Percentiles rank a stretch among this genome's conserved stretches.
Conservation (phyloP, 2,797 vertebrate genomes). For the Ptychadena robeensis region DNA sequence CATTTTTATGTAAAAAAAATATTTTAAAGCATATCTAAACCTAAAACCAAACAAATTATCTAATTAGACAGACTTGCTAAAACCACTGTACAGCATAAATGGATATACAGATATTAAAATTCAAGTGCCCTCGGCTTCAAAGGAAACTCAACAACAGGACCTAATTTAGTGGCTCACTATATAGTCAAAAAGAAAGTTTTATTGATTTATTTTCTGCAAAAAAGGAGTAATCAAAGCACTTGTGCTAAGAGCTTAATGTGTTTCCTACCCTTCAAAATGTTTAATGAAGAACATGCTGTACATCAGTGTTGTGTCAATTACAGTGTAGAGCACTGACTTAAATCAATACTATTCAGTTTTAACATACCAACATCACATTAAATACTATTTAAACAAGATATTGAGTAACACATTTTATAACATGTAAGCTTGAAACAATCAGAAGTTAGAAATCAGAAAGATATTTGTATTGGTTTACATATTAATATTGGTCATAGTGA, state of each 20-base stretch:
- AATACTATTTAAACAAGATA: too few relatives aligned
- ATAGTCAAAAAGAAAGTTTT: background rate
- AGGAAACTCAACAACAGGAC: background rate
- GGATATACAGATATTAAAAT: background rate
- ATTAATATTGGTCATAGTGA: too few relatives aligned
- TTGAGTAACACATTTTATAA: too few relatives aligned
- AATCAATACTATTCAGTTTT: background rate
- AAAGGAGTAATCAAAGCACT: conserved; percentile 17
- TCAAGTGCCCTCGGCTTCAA: background rate
- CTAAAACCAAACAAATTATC: background rate
- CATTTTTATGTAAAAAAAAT: too few relatives aligned
- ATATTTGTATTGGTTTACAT: too few relatives aligned
- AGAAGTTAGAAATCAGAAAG: too few relatives aligned
- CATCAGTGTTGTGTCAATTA: background rate
- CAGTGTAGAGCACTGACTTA: background rate
- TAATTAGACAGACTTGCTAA: background rate
- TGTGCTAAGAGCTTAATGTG: background rate
- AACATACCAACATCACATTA: background rate
- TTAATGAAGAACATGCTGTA: background rate
- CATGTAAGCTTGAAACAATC: too few relatives aligned
- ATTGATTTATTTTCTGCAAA: conserved; percentile 2
- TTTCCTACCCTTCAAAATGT: background rate
- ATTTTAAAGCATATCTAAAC: too few relatives aligned
- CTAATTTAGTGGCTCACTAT: background rate
- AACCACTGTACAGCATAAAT: background rate